Conservation (phyloP, 2,888 invertebrate genomes). For the Aelia acuminata region DNA sequence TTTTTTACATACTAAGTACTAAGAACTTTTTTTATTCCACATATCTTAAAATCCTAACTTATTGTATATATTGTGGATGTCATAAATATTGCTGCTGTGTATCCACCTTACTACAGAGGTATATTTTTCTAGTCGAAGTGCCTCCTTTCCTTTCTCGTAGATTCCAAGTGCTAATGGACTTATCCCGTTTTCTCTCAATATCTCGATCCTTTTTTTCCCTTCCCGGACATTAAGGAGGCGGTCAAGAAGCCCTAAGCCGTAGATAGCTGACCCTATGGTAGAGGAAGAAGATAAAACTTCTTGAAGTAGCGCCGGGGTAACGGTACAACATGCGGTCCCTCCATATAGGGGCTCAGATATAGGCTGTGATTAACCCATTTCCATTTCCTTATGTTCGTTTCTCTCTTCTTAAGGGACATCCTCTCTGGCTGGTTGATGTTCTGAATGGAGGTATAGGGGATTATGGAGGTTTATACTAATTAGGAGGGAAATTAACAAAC, state of each 20-base stretch:
- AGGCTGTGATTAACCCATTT: slow-evolving; percentile 34
- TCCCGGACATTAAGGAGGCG: not conserved
- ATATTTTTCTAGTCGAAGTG: not conserved
- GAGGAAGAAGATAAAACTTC: not conserved
- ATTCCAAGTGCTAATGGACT: not conserved
- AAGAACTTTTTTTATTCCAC: too few species aligned
- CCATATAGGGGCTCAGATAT: slow-evolving; percentile 3
- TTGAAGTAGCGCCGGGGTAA: not conserved
- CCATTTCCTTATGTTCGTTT: not conserved
- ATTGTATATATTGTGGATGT: too few species aligned
- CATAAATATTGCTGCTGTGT: too few species aligned
- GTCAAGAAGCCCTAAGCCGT: not conserved
- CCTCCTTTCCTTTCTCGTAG: not conserved
- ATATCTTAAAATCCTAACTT: too few species aligned
- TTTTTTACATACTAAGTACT: too few species aligned
- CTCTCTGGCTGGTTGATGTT: not conserved
- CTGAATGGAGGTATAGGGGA: not conserved
- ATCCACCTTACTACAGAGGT: too few species aligned
- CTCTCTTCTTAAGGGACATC: slow-evolving; percentile 34
- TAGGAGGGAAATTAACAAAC: not conserved
- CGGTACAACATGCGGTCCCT: slow-evolving; percentile 4
- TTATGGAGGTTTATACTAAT: not conserved
- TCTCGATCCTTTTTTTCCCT: not conserved
- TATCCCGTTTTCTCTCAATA: not conserved
- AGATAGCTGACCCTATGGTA: not conserved